phyloP scores from a whole-genome alignment of 2,797 vertebrate genomes.

The Helicolenus hilgendorfi region DNA sequence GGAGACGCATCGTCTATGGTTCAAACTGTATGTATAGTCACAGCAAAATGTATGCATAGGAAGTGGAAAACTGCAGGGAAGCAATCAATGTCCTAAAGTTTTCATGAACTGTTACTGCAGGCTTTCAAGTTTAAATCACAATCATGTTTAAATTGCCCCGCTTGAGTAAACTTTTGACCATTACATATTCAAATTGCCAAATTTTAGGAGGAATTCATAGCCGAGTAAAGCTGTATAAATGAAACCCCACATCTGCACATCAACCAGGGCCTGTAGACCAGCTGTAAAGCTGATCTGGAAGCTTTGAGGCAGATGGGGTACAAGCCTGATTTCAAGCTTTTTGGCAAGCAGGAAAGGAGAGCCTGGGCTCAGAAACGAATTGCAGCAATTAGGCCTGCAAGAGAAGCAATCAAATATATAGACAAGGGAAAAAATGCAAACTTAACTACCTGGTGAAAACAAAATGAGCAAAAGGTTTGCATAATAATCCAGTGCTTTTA shows the following conservation, averaged over 20 bases:
- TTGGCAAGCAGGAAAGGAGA: slow-evolving; percentile 51
- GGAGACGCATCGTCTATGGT: too few species aligned
- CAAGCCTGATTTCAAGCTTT: slow-evolving; percentile 50
- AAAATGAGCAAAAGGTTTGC: slow-evolving; percentile 9
- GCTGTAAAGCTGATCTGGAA: slow-evolving; percentile 55
- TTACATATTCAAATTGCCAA: slow-evolving; percentile 36
- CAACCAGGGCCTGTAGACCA: slow-evolving; percentile 40
- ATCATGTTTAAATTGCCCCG: slow-evolving; percentile 23
- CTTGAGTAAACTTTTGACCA: slow-evolving; percentile 43
- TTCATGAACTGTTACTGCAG: slow-evolving; percentile 25
- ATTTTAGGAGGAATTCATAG: not conserved
- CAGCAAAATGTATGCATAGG: not conserved
- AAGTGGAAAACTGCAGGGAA: not conserved
- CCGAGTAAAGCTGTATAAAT: slow-evolving; percentile 17
- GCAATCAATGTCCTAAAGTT: slow-evolving; percentile 25
- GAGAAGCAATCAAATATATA: slow-evolving; percentile 29
- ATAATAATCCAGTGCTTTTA: slow-evolving; percentile 28
- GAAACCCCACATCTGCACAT: slow-evolving; percentile 50
- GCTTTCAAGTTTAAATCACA: slow-evolving; percentile 28
- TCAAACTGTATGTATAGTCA: not conserved
- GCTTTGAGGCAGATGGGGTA: slow-evolving; percentile 64
- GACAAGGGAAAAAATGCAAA: slow-evolving; percentile 23
- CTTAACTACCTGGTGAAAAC: slow-evolving; percentile 31
- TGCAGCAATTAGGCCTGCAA: slow-evolving; percentile 57
- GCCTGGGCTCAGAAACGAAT: slow-evolving; percentile 42